A percentile compares a stretch with the other conserved stretches of the same genome.
Evolutionary conservation across 2,888 invertebrate genomes (phyloP).

Genomic region (Macrophya alboannulata): DNA sequence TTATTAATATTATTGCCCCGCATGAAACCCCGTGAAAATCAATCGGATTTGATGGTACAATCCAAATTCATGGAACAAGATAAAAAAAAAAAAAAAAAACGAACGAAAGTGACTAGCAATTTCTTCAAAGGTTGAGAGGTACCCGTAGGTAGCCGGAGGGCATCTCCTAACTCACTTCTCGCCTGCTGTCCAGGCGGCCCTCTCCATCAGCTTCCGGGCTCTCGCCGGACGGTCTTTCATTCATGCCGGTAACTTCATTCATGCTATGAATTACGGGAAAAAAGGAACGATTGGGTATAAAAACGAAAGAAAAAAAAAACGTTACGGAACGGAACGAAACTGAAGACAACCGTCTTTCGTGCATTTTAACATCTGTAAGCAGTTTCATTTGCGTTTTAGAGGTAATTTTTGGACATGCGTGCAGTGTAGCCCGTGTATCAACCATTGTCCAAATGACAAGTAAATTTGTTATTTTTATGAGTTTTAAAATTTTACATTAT

Average conservation of each 20-base stretch:
- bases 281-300: conserved; percentile 12
- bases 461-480: conserved; percentile 13
- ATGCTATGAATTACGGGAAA: conserved; percentile 69
- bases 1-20: not conserved
- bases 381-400: not conserved
- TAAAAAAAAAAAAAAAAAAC: not conserved
- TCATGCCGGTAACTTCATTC: conserved; percentile 75
- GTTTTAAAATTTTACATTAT: conserved; percentile 5
- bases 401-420: not conserved
- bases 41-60: not conserved
- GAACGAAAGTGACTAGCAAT: conserved; percentile 14
- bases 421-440: not conserved
- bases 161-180: conserved; percentile 45
- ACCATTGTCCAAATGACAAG: conserved; percentile 29
- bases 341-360: conserved; percentile 46
- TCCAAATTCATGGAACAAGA: not conserved
- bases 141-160: conserved; percentile 10
- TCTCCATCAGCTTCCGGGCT: conserved; percentile 68
- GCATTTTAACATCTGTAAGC: conserved; percentile 14
- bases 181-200: conserved; percentile 19
- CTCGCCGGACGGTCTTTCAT: conserved; percentile 67
- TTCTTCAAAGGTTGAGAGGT: conserved; percentile 8
- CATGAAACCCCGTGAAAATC: not conserved
- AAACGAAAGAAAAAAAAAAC: conserved; percentile 19
- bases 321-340: conserved; percentile 55